phyloP scores from a whole-genome alignment of 2,113 vertebrate species.

The Catharus fuscescens region DNA sequence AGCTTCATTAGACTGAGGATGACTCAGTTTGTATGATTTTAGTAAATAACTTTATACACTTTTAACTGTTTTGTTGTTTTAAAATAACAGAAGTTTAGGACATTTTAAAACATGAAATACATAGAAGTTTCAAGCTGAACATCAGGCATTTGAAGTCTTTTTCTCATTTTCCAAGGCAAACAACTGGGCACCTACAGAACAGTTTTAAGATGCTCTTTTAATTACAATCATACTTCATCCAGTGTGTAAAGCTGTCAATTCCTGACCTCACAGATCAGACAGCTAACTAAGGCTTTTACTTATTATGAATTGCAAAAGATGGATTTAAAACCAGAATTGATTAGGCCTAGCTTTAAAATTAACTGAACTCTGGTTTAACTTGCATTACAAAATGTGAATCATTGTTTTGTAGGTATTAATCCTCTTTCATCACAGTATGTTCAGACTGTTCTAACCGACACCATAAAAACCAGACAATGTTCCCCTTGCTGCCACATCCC shows the following conservation, averaged over 20 bases:
- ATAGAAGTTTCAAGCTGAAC: neutral
- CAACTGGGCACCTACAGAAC: neutral
- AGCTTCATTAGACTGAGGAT: neutral
- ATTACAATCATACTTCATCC: neutral
- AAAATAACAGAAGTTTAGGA: neutral
- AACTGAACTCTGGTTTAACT: neutral
- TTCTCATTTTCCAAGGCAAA: neutral
- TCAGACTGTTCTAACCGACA: neutral
- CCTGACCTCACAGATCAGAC: neutral
- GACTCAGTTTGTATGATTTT: neutral
- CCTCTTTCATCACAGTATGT: neutral
- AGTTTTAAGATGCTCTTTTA: neutral
- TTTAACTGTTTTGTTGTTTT: neutral
- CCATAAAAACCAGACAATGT: neutral
- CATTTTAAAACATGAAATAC: neutral
- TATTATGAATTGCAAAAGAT: neutral
- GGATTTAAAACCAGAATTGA: neutral
- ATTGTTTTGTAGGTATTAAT: neutral
- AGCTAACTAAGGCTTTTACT: neutral
- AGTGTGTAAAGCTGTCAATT: neutral
- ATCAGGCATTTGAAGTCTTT: neutral
- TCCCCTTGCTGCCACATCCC: neutral
- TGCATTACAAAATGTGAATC: neutral
- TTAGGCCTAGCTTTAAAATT: neutral
- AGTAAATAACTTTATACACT: neutral